Evolutionary conservation across 2,888 invertebrate genomes (phyloP).

Genomic region (Heteropelma amictum): DNA sequence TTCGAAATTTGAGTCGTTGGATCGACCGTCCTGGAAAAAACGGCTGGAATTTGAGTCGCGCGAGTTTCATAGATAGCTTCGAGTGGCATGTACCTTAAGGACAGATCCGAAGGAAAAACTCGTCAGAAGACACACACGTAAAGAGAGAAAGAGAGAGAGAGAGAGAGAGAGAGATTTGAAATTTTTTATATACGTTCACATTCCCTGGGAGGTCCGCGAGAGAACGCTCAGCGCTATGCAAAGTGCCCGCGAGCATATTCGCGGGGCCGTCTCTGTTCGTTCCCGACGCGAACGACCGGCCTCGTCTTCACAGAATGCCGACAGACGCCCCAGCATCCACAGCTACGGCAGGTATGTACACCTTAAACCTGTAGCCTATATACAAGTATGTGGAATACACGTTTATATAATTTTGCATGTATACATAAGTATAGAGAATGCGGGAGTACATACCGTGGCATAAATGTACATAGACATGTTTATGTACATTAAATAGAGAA

Average conservation of each 20-base stretch:
- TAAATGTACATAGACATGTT: conserved; percentile 6
- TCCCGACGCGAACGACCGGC: conserved; percentile 51
- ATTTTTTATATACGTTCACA: conserved; percentile 58
- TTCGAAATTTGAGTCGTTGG: no score
- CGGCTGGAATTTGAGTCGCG: no score
- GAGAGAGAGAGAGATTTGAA: conserved; percentile 55
- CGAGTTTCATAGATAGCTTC: no score
- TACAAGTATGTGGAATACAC: background rate
- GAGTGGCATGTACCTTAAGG: no score
- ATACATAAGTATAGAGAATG: background rate
- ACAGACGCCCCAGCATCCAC: conserved; percentile 45
- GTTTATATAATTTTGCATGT: background rate
- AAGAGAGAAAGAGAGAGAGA: conserved; percentile 50
- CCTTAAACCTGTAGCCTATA: background rate
- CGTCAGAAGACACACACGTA: background rate
- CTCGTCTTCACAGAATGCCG: conserved; percentile 54
- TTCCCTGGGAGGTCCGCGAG: conserved; percentile 69
- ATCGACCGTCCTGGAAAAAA: no score
- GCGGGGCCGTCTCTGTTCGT: conserved; percentile 39
- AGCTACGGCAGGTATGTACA: conserved; percentile 5
- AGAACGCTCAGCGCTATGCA: conserved; percentile 69
- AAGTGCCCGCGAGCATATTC: conserved; percentile 66
- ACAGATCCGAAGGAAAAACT: background rate
- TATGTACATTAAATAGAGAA: conserved; percentile 12
- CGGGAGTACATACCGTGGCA: background rate